Conservation (phyloP, 2,888 invertebrate species). For the Aporophyla nigra region DNA sequence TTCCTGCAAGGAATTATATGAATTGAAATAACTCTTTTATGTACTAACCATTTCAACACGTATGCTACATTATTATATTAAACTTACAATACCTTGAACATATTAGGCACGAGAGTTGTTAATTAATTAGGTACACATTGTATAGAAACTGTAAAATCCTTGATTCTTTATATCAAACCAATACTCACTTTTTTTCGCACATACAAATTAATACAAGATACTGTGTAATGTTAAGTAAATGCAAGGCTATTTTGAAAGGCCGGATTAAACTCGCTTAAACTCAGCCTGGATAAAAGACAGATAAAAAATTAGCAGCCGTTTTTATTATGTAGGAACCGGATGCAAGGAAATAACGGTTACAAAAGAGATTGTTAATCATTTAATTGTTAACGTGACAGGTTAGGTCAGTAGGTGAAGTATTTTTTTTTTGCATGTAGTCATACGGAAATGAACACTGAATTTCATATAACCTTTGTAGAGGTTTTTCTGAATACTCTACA, state of each 20-base stretch:
- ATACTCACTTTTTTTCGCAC: conserved; percentile 11
- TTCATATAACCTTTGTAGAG: background rate
- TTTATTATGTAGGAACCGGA: conserved; percentile 62
- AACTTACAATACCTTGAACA: conserved; percentile 8
- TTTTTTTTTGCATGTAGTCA: conserved; percentile 5
- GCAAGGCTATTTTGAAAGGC: conserved; percentile 70
- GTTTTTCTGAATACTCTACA: background rate
- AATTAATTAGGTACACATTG: conserved; percentile 22
- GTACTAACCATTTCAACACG: conserved; percentile 8
- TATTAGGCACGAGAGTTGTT: conserved; percentile 2
- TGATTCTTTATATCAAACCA: conserved; percentile 33
- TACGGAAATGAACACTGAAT: background rate
- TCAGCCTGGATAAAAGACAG: conserved; percentile 54
- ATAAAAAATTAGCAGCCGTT: conserved; percentile 44
- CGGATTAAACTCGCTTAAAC: conserved; percentile 60
- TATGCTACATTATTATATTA: conserved; percentile 2
- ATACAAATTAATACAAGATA: conserved; percentile 30
- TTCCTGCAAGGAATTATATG: background rate
- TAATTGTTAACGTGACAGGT: conserved; percentile 39
- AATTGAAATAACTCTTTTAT: background rate
- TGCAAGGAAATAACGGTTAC: conserved; percentile 43
- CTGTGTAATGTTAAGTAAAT: conserved; percentile 63
- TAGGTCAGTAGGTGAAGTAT: conserved; percentile 23
- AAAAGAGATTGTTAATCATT: conserved; percentile 37
- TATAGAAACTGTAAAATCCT: conserved; percentile 41